Evolutionary conservation across 2,888 invertebrate species (phyloP).

Genomic region (Microctonus aethiopoides): DNA sequence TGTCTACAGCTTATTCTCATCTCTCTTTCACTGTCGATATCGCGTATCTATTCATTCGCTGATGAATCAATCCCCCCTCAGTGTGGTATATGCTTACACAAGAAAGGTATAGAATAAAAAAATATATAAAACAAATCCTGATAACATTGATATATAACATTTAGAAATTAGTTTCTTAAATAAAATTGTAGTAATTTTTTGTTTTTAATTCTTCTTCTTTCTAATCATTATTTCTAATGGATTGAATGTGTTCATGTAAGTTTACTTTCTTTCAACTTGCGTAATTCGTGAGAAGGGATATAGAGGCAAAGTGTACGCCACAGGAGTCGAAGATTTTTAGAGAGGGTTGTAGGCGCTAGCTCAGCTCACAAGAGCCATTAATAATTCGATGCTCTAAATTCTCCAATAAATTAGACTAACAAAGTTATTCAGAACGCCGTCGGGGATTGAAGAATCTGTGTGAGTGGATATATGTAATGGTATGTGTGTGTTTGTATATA

Average conservation of each 20-base stretch:
- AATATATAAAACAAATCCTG: too few relatives aligned
- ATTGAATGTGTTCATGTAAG: too few relatives aligned
- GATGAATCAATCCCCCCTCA: not conserved
- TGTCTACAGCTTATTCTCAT: not conserved
- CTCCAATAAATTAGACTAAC: conserved; percentile 60
- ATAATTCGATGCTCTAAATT: conserved; percentile 54
- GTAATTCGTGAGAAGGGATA: not conserved
- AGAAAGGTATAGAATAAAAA: too few relatives aligned
- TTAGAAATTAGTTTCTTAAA: too few relatives aligned
- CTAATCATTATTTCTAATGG: too few relatives aligned
- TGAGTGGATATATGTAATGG: not conserved
- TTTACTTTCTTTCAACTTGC: not conserved
- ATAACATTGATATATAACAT: too few relatives aligned
- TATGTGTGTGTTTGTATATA: not conserved
- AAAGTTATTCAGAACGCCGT: conserved; percentile 48
- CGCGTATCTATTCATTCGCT: conserved; percentile 36
- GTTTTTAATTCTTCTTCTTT: too few relatives aligned
- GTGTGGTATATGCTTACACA: too few relatives aligned
- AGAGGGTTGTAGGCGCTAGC: conserved; percentile 14
- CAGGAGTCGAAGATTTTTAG: conserved; percentile 4
- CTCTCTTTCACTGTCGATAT: conserved; percentile 32
- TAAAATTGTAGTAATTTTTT: too few relatives aligned
- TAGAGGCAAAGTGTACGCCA: not conserved
- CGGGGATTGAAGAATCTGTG: not conserved
- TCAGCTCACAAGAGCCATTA: conserved; percentile 47